phyloP scores from a whole-genome alignment of 2,888 invertebrate species.

The Scaptomyza parva region DNA sequence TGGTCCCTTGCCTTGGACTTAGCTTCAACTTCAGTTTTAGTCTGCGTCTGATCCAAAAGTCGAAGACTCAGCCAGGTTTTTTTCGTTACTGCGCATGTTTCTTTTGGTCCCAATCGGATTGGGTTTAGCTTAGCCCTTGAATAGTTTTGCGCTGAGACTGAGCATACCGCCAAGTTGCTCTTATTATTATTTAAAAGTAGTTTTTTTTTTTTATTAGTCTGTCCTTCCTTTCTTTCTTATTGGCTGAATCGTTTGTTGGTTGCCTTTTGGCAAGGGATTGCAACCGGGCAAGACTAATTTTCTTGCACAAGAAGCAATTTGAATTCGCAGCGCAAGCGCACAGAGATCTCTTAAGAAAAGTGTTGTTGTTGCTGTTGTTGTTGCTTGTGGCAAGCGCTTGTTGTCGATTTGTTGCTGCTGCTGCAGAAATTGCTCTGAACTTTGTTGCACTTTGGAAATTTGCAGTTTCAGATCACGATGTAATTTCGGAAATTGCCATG shows the following conservation, averaged over 20 bases:
- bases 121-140: constrained; percentile 84
- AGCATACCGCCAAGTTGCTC: constrained; percentile 72
- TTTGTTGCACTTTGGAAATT: constrained; percentile 81
- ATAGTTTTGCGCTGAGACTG: constrained; percentile 81
- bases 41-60: constrained; percentile 23
- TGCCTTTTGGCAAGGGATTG: constrained; percentile 64
- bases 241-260: constrained; percentile 33
- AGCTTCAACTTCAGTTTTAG: constrained; percentile 12
- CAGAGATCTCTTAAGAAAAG: constrained; percentile 67
- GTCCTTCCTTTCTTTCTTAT: constrained; percentile 40
- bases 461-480: constrained; percentile 83
- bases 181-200: constrained; percentile 73
- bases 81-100: constrained; percentile 61
- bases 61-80: constrained; percentile 33
- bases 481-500: constrained; percentile 83
- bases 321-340: constrained; percentile 77
- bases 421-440: constrained; percentile 83
- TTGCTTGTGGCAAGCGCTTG: constrained; percentile 55
- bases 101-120: constrained; percentile 78
- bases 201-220: constrained; percentile 26
- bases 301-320: constrained; percentile 84
- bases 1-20: constrained; percentile 22
- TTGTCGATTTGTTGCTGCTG: constrained; percentile 57
- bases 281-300: constrained; percentile 83
- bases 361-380: constrained; percentile 47